Evolutionary conservation across 1,140 invertebrate genomes (phyloP), one percentile per base, ranked within the genome.

Genomic region (Anadara kagoshimensis): DNA sequence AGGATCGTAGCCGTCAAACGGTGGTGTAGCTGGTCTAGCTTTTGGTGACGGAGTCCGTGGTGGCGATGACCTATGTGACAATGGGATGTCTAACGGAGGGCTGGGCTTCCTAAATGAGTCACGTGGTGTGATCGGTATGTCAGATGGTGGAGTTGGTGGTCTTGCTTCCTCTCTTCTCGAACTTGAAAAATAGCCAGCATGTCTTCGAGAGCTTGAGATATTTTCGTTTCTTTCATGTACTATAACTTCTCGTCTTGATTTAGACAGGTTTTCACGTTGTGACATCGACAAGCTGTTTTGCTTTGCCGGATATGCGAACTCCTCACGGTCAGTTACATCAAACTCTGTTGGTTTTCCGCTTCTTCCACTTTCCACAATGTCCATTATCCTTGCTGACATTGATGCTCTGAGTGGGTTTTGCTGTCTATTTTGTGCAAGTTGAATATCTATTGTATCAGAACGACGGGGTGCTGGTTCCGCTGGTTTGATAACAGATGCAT

Each of bases 141-240:
- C 70, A 61, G 53, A 47, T 7, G 70, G 70, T 22, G 70, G 70
- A 20, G 70, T 67, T n/a, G 36, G 26, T n/a, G 70, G 70, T 66
- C 70, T 44, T 4, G 54, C 14, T 18, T 53, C 61, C 8, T 51
- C 62, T 59, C 43, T 43, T 29, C 56, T 49, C 29, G 64, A 67
- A 56, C 64, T 56, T 22, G 36, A 53, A 12, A 26, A 41, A 24
- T 58, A 43, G 22, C 20, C 56, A 20, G 26, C 24, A 16, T 14
- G 54, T 26, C 29, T 51, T 18, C 18, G n/a, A 3, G 16, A 14
- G 14, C 56, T 65, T 44, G n/a, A 53, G 26, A 47, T 45, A n/a
- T 63, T 41, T 24, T 4, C 59, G 5, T n/a, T 62, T 43, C 16
- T 44, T 49, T 44, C 49, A 62, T 22, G 24, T 41, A 20, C 62